Evolutionary conservation across 2,888 invertebrate species (phyloP).

Genomic region (Acronicta psi): DNA sequence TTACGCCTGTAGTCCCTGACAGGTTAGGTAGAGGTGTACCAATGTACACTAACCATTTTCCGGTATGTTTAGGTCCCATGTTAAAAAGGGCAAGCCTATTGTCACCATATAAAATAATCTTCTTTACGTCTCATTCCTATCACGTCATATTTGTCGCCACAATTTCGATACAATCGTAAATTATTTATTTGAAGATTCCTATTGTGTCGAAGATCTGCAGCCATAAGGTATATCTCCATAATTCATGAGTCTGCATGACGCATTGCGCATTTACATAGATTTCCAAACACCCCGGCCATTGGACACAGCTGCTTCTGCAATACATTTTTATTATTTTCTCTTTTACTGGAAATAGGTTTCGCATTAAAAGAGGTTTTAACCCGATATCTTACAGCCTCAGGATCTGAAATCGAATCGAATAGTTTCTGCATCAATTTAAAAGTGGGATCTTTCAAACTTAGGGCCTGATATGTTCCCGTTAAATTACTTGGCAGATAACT

Average conservation of each 20-base stretch:
- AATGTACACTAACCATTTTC: too few relatives aligned
- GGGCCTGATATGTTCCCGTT: too few relatives aligned
- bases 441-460: constrained; percentile 21
- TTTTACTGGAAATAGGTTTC: constrained; percentile 64
- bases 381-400: constrained; percentile 28
- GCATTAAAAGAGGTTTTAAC: constrained; percentile 53
- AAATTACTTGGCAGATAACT: too few relatives aligned
- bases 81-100: too few relatives aligned
- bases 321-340: constrained; percentile 77
- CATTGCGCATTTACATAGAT: constrained; percentile 83
- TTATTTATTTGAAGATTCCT: constrained; percentile 46
- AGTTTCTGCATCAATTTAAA: constrained; percentile 6
- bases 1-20: too few relatives aligned
- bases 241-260: constrained; percentile 80
- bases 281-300: constrained; percentile 67
- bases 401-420: constrained; percentile 6
- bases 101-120: constrained; percentile 26
- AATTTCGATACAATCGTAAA: constrained; percentile 38
- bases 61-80: too few relatives aligned
- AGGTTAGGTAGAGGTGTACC: too few relatives aligned
- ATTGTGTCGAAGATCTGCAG: constrained; percentile 44
- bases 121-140: constrained; percentile 7
- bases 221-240: constrained; percentile 66
- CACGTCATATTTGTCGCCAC: constrained; percentile 35
- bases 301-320: constrained; percentile 75